Base-by-base conservation (phyloP, 1,140 invertebrate species). In the Magallana angulata region DNA sequence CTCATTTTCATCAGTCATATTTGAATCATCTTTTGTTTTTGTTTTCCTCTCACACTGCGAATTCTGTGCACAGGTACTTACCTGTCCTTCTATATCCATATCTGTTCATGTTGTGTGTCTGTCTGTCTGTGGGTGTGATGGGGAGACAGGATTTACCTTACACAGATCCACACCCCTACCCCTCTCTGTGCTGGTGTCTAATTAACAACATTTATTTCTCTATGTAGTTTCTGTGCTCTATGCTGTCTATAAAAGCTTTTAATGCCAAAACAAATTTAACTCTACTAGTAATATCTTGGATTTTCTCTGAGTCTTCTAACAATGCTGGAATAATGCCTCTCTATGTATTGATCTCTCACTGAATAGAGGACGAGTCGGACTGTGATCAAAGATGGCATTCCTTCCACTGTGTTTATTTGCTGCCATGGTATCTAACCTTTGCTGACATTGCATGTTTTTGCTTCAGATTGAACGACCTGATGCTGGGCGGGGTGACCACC, bases 381-480 rank as follows among this genome's bases (percentile, higher is more conserved):
- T 30, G 24, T 76, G 68, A 76, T 76, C 68, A 76, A 76, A 76
- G 68, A 76, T 76, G 68, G 68, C 68, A 76, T 76, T 76, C 68
- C 68, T 12, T 76, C 12, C 8, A 7, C 68, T 36, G 12, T 9
- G 9, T 76, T 11, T 62, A 12, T 24, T 76, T 7, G 24, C 9
- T 11, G 11, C 18, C 24, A 2, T 24, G 8, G 18, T 76, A 24
- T 8, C 18, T 76, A 6, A 76, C 24, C 68, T 64, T 18, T 64
- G 60, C 18, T 12, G 68, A 8, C 1, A 9, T 4, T 48, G 36
- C 36, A 48, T 36, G 24, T 11, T 76, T 76, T 8, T 24, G 18
- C 30, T 76, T 9, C 24, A 76, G 68, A 76, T 76, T 76, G 68
- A 76, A 76, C 11, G 68, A 76, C 18, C 68, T 76, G 68, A 76